Conservation (phyloP, 1,140 invertebrate species). For the Drosophila neocordata region DNA sequence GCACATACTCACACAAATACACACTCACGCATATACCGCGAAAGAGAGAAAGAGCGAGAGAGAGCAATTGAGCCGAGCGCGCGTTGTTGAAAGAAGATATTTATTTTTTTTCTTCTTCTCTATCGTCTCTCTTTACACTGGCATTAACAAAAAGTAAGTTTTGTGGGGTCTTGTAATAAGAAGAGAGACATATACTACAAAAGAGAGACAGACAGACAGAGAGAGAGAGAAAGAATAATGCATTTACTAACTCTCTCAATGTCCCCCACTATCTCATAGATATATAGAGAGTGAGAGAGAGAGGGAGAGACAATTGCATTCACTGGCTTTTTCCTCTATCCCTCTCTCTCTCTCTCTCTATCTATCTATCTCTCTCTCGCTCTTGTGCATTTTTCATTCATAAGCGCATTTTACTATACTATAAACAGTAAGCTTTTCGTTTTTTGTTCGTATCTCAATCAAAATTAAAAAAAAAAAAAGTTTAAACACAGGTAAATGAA, state of each 20-base stretch:
- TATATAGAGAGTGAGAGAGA: too few relatives aligned
- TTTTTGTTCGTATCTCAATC: slow-evolving; percentile 11
- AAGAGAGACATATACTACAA: neutral
- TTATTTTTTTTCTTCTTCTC: neutral
- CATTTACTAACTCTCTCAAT: neutral
- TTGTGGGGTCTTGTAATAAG: slow-evolving; percentile 9
- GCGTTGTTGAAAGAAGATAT: neutral
- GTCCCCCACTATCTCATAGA: too few relatives aligned
- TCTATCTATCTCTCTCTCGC: slow-evolving; percentile 11
- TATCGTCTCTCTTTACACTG: slow-evolving; percentile 2
- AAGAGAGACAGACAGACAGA: neutral
- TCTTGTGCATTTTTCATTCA: slow-evolving; percentile 70
- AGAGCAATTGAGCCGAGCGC: neutral
- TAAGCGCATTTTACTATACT: slow-evolving; percentile 57
- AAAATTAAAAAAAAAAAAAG: slow-evolving; percentile 6
- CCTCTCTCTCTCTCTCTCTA: slow-evolving; percentile 4
- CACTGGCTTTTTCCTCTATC: slow-evolving; percentile 6
- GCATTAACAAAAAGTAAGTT: slow-evolving; percentile 9
- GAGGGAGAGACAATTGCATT: slow-evolving; percentile 28
- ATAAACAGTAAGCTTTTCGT: slow-evolving; percentile 37
- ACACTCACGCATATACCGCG: slow-evolving; percentile 17
- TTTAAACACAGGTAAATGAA: neutral
- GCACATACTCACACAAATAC: slow-evolving; percentile 19
- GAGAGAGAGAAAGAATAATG: slow-evolving; percentile 1
- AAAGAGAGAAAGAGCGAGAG: slow-evolving; percentile 12